Percentiles rank a stretch among this genome's conserved stretches.
Conservation (phyloP, 2,797 vertebrate genomes). For the Labeo calbasu region DNA sequence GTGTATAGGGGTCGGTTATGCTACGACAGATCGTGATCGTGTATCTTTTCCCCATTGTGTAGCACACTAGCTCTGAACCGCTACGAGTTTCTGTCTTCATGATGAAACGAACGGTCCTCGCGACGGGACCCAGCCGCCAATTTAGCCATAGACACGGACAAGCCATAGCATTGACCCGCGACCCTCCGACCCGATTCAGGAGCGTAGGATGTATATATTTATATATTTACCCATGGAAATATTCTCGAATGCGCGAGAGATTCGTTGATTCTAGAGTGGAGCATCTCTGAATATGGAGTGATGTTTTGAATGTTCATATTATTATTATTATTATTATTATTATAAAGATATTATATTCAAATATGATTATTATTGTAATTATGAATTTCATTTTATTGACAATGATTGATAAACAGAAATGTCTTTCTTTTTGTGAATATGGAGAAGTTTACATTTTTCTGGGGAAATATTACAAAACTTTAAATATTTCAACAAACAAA, state of each 20-base stretch:
- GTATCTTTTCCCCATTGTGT: slow-evolving; percentile 55
- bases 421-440: slow-evolving; percentile 65
- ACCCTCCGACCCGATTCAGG: slow-evolving; percentile 48
- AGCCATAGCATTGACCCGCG: slow-evolving; percentile 57
- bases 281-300: slow-evolving; percentile 58
- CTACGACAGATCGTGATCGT: slow-evolving; percentile 53
- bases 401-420: slow-evolving; percentile 57
- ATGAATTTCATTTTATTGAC: slow-evolving; percentile 60
- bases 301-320: slow-evolving; percentile 64
- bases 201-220: slow-evolving; percentile 63
- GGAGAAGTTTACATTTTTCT: slow-evolving; percentile 60
- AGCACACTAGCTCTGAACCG: slow-evolving; percentile 53
- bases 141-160: slow-evolving; percentile 65
- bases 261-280: slow-evolving; percentile 52
- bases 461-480: slow-evolving; percentile 56
- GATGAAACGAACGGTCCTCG: slow-evolving; percentile 42
- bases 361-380: slow-evolving; percentile 62
- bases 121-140: slow-evolving; percentile 49
- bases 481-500: slow-evolving; percentile 63
- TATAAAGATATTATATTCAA: slow-evolving; percentile 59
- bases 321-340: slow-evolving; percentile 59
- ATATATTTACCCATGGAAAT: slow-evolving; percentile 54
- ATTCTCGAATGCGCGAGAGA: slow-evolving; percentile 35
- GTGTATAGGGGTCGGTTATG: slow-evolving; percentile 53
- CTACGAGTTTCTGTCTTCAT: slow-evolving; percentile 53